Conservation (phyloP, 2,113 vertebrate genomes). For the Notiomystis cincta region DNA sequence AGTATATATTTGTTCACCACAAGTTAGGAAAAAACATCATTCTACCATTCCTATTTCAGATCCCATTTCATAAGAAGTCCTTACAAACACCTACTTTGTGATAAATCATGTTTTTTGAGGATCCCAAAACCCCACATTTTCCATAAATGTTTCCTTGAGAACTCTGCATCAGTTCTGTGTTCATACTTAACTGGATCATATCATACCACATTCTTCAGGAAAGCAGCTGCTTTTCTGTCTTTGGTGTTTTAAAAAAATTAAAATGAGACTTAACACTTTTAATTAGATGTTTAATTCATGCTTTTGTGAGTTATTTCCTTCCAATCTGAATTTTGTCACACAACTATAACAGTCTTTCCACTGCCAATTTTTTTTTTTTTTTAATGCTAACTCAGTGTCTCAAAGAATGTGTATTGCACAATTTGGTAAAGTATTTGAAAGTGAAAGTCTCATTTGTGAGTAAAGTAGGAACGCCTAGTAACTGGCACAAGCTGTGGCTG, state of each 20-base stretch:
- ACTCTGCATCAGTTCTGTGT: neutral
- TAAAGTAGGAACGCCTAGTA: neutral
- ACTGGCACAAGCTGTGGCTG: conserved; percentile 16
- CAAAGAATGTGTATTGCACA: conserved; percentile 9
- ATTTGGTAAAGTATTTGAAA: conserved; percentile 50
- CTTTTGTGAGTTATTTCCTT: conserved; percentile 58
- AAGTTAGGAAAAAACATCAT: neutral
- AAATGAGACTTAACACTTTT: conserved; percentile 61
- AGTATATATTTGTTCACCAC: neutral
- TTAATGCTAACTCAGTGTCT: conserved; percentile 29
- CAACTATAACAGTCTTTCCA: conserved; percentile 31
- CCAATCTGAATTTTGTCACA: conserved; percentile 57
- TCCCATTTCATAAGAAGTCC: neutral
- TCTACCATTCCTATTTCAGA: neutral
- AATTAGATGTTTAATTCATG: conserved; percentile 70
- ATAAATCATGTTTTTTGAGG: neutral
- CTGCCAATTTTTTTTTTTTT: neutral
- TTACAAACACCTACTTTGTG: neutral
- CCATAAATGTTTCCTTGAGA: neutral
- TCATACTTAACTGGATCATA: neutral
- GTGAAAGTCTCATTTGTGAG: conserved; percentile 37
- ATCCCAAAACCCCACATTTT: neutral
- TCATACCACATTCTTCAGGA: neutral
- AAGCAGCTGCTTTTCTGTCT: conserved; percentile 36
- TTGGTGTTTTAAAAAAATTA: conserved; percentile 42